These are phyloP conservation scores for Nothobranchius kuhntae DNA, from an alignment of 2,113 vertebrate species.

Conservation along the genomic window DNA sequence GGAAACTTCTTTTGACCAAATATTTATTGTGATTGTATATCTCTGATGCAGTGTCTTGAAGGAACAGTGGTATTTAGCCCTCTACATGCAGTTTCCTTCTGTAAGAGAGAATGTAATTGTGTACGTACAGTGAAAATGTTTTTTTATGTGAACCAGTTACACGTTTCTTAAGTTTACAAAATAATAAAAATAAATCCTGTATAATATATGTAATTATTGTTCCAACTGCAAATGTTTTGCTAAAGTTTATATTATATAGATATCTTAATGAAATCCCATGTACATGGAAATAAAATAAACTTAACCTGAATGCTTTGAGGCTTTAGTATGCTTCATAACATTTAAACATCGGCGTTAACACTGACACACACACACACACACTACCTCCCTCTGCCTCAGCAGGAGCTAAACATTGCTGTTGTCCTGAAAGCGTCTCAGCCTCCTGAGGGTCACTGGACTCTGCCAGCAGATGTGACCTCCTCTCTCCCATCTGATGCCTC, in stretches of 20 bases:
- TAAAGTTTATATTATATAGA: conserved; percentile 82
- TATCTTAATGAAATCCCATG: conserved; percentile 73
- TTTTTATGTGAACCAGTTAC: conserved; percentile 58
- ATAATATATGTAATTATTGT: conserved; percentile 75
- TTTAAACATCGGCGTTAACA: not conserved
- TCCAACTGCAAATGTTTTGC: conserved; percentile 80
- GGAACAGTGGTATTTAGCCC: conserved; percentile 18
- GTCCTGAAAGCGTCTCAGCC: conserved; percentile 50
- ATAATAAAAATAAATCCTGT: conserved; percentile 56
- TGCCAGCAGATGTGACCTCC: conserved; percentile 30
- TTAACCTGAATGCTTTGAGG: conserved; percentile 15
- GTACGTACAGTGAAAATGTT: conserved; percentile 66
- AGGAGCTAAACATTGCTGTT: conserved; percentile 69
- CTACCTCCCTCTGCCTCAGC: conserved; percentile 51
- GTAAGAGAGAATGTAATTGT: conserved; percentile 29
- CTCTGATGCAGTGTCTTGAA: conserved; percentile 10
- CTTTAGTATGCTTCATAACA: conserved; percentile 26
- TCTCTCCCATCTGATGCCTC: conserved; percentile 5
- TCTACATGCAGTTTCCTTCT: conserved; percentile 19
- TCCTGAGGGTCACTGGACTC: conserved; percentile 41
- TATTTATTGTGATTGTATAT: conserved; percentile 51
- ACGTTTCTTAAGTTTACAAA: conserved; percentile 70
- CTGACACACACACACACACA: not conserved
- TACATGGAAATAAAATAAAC: conserved; percentile 71
- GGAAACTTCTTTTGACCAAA: conserved; percentile 54